A percentile compares a stretch with the other conserved stretches of the same genome.
phyloP scores from a whole-genome alignment of 1,140 invertebrate genomes.

The Andricus grossulariae region DNA sequence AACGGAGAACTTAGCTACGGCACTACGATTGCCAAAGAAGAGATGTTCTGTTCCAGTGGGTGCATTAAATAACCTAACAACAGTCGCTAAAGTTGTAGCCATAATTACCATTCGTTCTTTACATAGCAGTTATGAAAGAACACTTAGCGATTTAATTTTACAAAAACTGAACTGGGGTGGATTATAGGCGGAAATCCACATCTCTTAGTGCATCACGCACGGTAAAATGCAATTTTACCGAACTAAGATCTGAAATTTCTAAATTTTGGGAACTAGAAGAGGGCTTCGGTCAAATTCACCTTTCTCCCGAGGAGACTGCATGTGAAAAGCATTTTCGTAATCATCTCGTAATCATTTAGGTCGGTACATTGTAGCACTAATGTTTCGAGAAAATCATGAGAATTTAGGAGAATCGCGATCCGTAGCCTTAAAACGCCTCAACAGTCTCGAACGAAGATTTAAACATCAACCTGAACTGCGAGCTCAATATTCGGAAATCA shows the following conservation, averaged over 20 bases:
- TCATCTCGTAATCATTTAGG: neutral
- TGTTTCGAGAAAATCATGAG: neutral
- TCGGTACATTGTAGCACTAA: neutral
- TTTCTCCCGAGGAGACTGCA: no score
- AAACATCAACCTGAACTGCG: constrained; percentile 38
- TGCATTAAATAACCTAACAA: neutral
- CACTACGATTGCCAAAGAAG: no score
- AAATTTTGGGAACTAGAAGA: no score
- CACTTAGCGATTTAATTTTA: constrained; percentile 41
- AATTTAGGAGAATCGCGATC: constrained; percentile 30
- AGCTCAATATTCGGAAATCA: constrained; percentile 35
- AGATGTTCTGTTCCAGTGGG: neutral
- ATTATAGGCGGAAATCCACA: constrained; percentile 36
- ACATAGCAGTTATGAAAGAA: no score
- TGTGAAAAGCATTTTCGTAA: no score
- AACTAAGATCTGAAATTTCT: no score
- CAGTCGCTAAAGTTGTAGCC: no score
- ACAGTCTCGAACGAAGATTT: constrained; percentile 37
- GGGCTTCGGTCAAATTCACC: no score
- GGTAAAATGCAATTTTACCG: no score
- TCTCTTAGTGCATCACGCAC: neutral
- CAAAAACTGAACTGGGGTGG: constrained; percentile 53
- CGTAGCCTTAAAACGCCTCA: constrained; percentile 37
- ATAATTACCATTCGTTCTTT: no score
- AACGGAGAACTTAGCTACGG: no score